These are phyloP conservation scores for Rhamnusium bicolor DNA, from an alignment of 2,888 invertebrate genomes.

Conservation along the genomic window DNA sequence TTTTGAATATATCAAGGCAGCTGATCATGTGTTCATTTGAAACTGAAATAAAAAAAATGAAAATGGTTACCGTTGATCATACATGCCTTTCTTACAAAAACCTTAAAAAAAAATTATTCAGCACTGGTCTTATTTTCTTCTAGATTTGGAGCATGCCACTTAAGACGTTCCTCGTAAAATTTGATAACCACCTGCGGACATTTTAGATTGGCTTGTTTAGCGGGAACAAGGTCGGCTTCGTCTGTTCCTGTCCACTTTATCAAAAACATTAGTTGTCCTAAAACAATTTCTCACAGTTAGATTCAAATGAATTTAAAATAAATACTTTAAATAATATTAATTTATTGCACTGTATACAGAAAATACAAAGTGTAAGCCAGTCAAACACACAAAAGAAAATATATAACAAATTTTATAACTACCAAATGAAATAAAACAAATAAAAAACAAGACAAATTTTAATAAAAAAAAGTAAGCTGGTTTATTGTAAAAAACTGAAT, in stretches of 20 bases:
- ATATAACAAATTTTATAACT: no score
- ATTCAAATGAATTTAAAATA: no score
- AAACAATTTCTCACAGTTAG: conserved; percentile 17
- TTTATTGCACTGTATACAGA: no score
- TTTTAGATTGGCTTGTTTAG: conserved; percentile 78
- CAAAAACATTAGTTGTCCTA: conserved; percentile 76
- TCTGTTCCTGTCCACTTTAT: conserved; percentile 82
- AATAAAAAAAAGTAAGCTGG: no score
- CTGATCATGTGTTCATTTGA: not conserved
- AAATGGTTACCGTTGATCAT: not conserved
- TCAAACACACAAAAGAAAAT: no score
- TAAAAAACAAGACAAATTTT: no score
- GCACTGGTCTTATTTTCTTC: conserved; percentile 70
- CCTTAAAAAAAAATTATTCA: conserved; percentile 39
- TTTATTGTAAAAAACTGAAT: no score
- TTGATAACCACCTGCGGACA: conserved; percentile 81
- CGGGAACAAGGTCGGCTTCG: conserved; percentile 81
- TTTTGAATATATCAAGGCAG: not conserved
- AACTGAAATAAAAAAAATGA: not conserved
- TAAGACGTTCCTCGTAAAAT: conserved; percentile 84
- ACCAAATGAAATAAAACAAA: no score
- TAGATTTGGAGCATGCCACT: conserved; percentile 84
- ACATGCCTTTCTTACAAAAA: not conserved
- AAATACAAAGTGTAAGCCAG: no score
- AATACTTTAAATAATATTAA: no score